phyloP scores from a whole-genome alignment of 2,113 vertebrate species.

The Sphyrna mokarran region DNA sequence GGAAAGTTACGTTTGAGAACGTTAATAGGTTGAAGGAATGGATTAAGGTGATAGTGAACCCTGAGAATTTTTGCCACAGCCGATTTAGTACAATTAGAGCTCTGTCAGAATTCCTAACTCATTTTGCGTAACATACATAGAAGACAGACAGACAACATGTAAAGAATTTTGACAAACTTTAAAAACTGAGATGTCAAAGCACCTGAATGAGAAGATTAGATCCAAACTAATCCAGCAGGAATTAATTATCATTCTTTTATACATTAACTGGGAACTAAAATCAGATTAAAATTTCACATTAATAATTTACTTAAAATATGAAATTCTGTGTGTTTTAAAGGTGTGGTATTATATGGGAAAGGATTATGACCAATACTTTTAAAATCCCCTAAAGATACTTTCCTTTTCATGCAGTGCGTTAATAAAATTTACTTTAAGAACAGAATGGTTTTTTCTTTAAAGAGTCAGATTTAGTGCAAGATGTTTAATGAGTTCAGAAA shows the following conservation, averaged over 20 bases:
- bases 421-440: conserved; percentile 43
- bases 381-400: not conserved
- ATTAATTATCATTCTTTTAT: conserved; percentile 22
- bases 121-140: conserved; percentile 9
- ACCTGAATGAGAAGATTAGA: conserved; percentile 12
- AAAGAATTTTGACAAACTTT: conserved; percentile 2
- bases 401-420: not conserved
- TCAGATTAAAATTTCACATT: conserved; percentile 15
- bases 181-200: conserved; percentile 7
- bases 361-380: not conserved
- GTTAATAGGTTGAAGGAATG: not conserved
- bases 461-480: conserved; percentile 45
- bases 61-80: conserved; percentile 35
- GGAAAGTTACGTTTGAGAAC: conserved; percentile 16
- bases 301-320: not conserved
- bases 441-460: conserved; percentile 47
- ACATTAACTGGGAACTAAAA: not conserved
- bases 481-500: not conserved
- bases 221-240: not conserved
- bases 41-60: conserved; percentile 24
- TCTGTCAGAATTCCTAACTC: not conserved
- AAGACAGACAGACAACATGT: conserved; percentile 26
- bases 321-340: not conserved
- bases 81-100: not conserved
- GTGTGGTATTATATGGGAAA: not conserved